Percentiles rank a stretch among this genome's conserved stretches.
Evolutionary conservation across 2,888 invertebrate species (phyloP).

Genomic region (Heterodera filipjevi): DNA sequence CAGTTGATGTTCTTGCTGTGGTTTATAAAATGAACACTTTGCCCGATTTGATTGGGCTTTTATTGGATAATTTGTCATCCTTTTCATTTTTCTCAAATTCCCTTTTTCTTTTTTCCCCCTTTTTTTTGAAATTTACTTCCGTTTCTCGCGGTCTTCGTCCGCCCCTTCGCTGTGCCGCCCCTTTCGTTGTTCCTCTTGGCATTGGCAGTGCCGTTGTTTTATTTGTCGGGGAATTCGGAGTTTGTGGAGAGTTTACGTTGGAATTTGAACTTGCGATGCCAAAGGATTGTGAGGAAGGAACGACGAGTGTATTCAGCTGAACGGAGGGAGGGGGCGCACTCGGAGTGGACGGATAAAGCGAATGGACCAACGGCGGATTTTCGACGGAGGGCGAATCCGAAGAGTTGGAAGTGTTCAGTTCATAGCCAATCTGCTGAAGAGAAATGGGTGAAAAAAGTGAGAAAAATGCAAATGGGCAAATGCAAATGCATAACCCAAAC

Average conservation of each 20-base stretch:
- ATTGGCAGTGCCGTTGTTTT: slow-evolving; percentile 1
- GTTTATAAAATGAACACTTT: neutral
- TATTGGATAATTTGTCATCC: neutral
- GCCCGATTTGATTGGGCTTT: neutral
- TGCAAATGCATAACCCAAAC: no score
- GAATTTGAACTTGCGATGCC: neutral
- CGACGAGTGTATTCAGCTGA: slow-evolving; percentile 9
- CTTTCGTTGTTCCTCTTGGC: neutral
- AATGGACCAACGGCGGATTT: slow-evolving; percentile 6
- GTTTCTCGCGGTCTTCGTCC: slow-evolving; percentile 40
- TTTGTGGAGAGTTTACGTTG: neutral
- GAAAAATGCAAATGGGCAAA: neutral
- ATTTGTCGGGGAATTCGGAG: neutral
- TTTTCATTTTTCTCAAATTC: neutral
- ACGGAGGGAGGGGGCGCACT: neutral
- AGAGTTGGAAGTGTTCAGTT: slow-evolving; percentile 8
- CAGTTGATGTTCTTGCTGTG: slow-evolving; percentile 29
- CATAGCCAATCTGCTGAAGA: slow-evolving; percentile 26
- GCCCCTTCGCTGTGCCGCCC: slow-evolving; percentile 30
- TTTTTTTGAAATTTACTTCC: slow-evolving; percentile 24
- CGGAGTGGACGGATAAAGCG: slow-evolving; percentile 3
- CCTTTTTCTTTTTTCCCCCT: neutral
- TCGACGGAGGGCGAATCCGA: neutral
- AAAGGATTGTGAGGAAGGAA: neutral
- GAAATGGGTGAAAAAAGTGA: no score